These are phyloP conservation scores for Phyllostomus discolor DNA, from an alignment of 2,113 vertebrate species.

Conservation along the genomic window DNA sequence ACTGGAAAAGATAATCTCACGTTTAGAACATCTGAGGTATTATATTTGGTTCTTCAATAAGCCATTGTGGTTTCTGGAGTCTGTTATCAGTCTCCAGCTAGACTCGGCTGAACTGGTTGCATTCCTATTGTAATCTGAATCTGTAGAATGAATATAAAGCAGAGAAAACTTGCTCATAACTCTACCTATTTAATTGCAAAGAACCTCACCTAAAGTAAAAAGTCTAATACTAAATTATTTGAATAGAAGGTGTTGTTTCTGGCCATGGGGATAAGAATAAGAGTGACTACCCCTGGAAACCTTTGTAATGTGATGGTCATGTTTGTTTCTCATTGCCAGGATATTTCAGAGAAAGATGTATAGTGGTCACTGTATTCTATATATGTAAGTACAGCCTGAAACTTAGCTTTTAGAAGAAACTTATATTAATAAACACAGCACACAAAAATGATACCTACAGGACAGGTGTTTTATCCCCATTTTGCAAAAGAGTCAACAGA, in stretches of 20 bases:
- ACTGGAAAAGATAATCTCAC: neutral
- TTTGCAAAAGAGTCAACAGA: neutral
- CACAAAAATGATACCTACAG: neutral
- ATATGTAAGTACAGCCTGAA: neutral
- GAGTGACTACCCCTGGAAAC: neutral
- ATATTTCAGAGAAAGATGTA: neutral
- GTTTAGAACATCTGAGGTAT: constrained; percentile 3
- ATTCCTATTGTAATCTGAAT: neutral
- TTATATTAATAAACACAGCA: neutral
- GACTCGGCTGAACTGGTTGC: neutral
- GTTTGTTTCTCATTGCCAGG: neutral
- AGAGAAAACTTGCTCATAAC: neutral
- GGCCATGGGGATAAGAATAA: neutral
- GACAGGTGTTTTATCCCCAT: neutral
- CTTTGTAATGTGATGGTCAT: neutral
- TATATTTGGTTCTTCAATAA: neutral
- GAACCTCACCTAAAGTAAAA: neutral
- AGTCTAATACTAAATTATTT: neutral
- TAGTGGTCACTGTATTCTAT: neutral
- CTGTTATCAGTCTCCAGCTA: neutral
- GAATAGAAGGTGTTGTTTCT: neutral
- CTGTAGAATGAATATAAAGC: neutral
- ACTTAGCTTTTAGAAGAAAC: neutral
- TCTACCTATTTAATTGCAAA: neutral
- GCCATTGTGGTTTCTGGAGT: neutral